Percentiles rank a stretch among this genome's conserved stretches.
These are phyloP conservation scores for Neotoxoptera formosana DNA, from an alignment of 1,140 invertebrate genomes.

Conservation along the genomic window DNA sequence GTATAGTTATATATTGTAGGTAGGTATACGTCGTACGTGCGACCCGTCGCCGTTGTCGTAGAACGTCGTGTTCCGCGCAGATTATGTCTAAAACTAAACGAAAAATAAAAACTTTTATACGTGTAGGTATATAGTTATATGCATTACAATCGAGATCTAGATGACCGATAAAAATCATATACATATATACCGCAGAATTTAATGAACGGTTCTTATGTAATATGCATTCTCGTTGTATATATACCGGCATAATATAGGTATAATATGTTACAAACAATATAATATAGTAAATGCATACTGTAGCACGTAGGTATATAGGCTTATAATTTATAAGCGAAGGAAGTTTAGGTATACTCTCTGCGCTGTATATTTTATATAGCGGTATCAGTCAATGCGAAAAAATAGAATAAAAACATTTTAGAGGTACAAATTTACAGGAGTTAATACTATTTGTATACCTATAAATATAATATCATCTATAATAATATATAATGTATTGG, in stretches of 20 bases:
- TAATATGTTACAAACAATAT: not conserved
- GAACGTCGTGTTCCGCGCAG: not conserved
- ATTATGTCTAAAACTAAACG: slow-evolving; percentile 12
- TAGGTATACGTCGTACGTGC: too few relatives aligned
- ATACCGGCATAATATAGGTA: not conserved
- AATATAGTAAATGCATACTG: not conserved
- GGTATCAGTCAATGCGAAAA: not conserved
- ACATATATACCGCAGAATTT: not conserved
- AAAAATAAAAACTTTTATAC: not conserved
- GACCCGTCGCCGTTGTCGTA: not conserved
- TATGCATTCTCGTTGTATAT: not conserved
- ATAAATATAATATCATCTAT: not conserved
- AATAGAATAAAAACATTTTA: not conserved
- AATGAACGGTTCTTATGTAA: slow-evolving; percentile 16
- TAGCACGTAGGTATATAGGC: not conserved
- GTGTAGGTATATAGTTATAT: not conserved
- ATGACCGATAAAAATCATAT: not conserved
- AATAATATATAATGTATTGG: not conserved
- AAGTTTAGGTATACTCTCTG: not conserved
- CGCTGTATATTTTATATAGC: not conserved
- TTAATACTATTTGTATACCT: too few relatives aligned
- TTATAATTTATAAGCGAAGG: not conserved
- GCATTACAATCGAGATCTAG: not conserved
- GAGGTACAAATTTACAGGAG: too few relatives aligned
- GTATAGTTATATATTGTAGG: not conserved